Conservation (phyloP, 2,888 invertebrate genomes). For the Patella pellucida region DNA sequence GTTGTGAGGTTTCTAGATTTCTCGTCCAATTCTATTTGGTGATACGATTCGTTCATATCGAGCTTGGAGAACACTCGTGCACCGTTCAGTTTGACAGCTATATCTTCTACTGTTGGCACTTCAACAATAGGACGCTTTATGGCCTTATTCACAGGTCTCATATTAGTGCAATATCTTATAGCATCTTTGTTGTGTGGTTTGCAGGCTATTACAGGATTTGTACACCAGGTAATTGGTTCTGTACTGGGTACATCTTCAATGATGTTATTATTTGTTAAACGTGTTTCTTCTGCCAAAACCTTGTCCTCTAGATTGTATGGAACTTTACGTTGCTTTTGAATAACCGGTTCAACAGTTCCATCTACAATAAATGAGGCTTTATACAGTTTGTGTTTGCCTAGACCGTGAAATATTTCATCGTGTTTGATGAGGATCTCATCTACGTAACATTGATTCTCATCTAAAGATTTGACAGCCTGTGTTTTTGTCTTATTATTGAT, state of each 20-base stretch:
- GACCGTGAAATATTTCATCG: not conserved
- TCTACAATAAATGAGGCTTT: constrained; percentile 1
- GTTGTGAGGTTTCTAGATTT: not conserved
- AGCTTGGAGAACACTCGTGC: not conserved
- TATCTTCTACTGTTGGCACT: constrained; percentile 1
- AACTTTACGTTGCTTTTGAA: not conserved
- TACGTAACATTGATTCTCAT: not conserved
- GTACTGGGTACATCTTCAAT: constrained; percentile 16
- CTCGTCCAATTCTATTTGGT: constrained; percentile 1
- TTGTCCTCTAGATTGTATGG: not conserved
- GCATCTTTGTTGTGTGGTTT: no score
- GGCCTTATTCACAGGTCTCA: constrained; percentile 8
- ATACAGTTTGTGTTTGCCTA: not conserved
- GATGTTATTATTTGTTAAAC: not conserved
- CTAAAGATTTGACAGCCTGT: not conserved
- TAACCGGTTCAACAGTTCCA: not conserved
- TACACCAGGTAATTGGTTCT: constrained; percentile 27
- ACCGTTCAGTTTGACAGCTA: not conserved
- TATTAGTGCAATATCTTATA: constrained; percentile 31
- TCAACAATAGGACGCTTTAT: not conserved
- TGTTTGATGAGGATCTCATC: not conserved
- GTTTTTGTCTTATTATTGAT: not conserved
- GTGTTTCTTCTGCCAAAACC: not conserved
- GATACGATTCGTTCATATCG: constrained; percentile 1
- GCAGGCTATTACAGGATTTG: constrained; percentile 31